A percentile compares a stretch with the other conserved stretches of the same genome.
These are phyloP conservation scores for Bucco capensis DNA, from an alignment of 2,113 vertebrate species.

Conservation along the genomic window DNA sequence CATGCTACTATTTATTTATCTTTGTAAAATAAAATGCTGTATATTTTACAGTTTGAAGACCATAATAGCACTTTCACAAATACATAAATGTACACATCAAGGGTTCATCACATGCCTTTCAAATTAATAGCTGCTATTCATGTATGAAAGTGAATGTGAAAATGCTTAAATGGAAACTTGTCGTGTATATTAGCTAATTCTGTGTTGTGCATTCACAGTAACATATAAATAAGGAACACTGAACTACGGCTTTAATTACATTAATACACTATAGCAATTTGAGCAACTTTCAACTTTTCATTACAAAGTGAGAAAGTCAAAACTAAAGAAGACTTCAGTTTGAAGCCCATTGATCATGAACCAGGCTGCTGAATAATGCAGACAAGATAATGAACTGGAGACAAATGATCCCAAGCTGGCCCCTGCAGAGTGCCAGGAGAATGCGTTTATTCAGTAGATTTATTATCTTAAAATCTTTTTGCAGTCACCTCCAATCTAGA, in stretches of 20 bases:
- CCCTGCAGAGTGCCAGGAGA: slow-evolving; percentile 69
- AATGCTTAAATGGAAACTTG: neutral
- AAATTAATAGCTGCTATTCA: neutral
- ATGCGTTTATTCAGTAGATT: slow-evolving; percentile 77
- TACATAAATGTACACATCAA: neutral
- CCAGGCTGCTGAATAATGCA: slow-evolving; percentile 81
- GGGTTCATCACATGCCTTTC: neutral
- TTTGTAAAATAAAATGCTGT: neutral
- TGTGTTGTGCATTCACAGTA: neutral
- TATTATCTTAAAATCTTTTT: slow-evolving; percentile 77
- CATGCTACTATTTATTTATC: neutral
- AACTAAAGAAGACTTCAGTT: slow-evolving; percentile 74
- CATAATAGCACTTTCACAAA: neutral
- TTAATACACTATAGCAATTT: slow-evolving; percentile 17
- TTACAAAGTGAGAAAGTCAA: slow-evolving; percentile 66
- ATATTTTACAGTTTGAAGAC: neutral
- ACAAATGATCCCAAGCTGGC: slow-evolving; percentile 72
- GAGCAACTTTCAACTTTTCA: slow-evolving; percentile 35
- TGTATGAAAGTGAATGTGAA: neutral
- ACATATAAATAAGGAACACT: neutral
- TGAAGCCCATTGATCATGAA: slow-evolving; percentile 76
- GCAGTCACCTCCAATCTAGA: slow-evolving; percentile 80
- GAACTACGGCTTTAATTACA: neutral
- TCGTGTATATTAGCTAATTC: neutral
- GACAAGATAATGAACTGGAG: slow-evolving; percentile 76